Evolutionary conservation across 2,797 vertebrate genomes (phyloP).

Genomic region (Poliocrania exsul): DNA sequence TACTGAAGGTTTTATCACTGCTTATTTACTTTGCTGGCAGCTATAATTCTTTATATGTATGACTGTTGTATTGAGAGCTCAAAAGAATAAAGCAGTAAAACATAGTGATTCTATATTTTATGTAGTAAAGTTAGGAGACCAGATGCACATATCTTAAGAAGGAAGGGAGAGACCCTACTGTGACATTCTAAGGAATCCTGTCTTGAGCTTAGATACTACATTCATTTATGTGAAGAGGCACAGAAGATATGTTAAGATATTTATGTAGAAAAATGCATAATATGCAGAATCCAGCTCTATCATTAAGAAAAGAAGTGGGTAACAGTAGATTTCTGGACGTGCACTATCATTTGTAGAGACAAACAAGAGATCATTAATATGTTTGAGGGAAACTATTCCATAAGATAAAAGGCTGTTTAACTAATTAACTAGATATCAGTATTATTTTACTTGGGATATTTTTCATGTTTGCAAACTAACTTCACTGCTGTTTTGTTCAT

Average conservation of each 20-base stretch:
- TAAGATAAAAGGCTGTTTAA: conserved; percentile 66
- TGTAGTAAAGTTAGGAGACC: not conserved
- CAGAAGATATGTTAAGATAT: not conserved
- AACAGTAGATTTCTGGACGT: conserved; percentile 60
- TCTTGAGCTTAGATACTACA: not conserved
- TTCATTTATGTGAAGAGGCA: not conserved
- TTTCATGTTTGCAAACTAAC: conserved; percentile 67
- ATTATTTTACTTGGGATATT: conserved; percentile 64
- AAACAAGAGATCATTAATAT: conserved; percentile 66
- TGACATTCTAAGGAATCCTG: not conserved
- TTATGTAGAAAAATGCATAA: conserved; percentile 5
- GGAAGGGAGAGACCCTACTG: not conserved
- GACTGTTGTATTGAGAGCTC: not conserved
- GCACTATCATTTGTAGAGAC: conserved; percentile 49
- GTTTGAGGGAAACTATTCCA: conserved; percentile 62
- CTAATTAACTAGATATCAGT: conserved; percentile 69
- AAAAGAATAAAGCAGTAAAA: not conserved
- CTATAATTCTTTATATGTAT: not conserved
- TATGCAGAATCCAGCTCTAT: conserved; percentile 33
- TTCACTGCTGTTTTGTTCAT: conserved; percentile 62
- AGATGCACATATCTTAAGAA: not conserved
- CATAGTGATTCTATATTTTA: not conserved
- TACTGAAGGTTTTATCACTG: not conserved
- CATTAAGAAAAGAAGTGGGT: conserved; percentile 48
- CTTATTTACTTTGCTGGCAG: not conserved